Evolutionary conservation across 1,140 invertebrate species (phyloP), one percentile per base, ranked within the genome.

Genomic region (Philotrypesis tridentata): DNA sequence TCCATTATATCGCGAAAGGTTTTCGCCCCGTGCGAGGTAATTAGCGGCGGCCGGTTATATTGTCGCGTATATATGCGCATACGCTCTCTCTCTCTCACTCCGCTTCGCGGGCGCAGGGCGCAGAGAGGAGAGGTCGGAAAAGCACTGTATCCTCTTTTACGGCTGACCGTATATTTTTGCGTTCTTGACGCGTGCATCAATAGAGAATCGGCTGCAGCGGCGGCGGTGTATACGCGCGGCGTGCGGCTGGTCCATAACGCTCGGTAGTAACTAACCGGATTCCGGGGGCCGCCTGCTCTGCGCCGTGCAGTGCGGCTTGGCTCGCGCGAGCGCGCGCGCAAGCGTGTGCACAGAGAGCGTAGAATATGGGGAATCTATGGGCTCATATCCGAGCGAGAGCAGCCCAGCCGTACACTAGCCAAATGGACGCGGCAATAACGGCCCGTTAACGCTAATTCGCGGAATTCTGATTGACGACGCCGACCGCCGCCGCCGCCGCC

Each of bases 371-470:
- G 87, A 91, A 92, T 91, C 90, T 92, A 91, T 91, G 90, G 88
- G 89, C 88, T 91, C 90, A 88, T 91, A 91, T 92, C 87, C 89
- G 78, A 25, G 65, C 43, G 61, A 31, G 29, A 68, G 72, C 25
- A 85, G 87, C 85, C 89, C 87, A 90, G 89, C 90, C 90, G 88
- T 90, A 89, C 89, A 89, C 89, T 88, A 90, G 90, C 90, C 90
- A 91, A 92, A 92, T 92, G 91, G 91, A 92, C 90, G 89, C 89
- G 87, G 91, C 90, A 92, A 92, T 92, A 92, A 92, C 90, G 89
- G 90, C 89, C 91, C 91, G 90, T 92, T 92, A 92, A 91, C 90
- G 90, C 90, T 92, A 92, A 92, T 92, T 92, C 90, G 91, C 90
- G 90, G 88, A 91, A 92, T 92, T 91, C 91, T 92, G 91, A 92